Percentiles rank a stretch among this genome's conserved stretches.
phyloP scores from a whole-genome alignment of 2,888 invertebrate genomes.

The Philopedon plagiatum region DNA sequence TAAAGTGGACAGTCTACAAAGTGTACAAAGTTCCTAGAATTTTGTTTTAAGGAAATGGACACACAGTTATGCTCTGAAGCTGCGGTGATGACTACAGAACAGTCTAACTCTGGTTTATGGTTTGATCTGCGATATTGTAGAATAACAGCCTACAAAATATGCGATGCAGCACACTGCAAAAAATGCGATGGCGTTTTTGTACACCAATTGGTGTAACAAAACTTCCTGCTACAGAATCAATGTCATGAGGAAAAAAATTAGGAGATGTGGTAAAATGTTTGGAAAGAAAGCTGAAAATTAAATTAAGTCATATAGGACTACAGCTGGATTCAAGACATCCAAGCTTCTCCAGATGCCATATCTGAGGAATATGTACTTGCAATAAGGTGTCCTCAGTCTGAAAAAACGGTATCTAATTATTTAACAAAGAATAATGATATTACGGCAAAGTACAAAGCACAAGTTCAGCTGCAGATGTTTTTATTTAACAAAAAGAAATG shows the following conservation, averaged over 20 bases:
- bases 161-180: conserved; percentile 14
- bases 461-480: too few species aligned
- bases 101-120: conserved; percentile 20
- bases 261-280: background rate
- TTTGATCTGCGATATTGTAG: conserved; percentile 29
- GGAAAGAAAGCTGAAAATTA: conserved; percentile 6
- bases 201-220: conserved; percentile 20
- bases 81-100: conserved; percentile 7
- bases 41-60: conserved; percentile 27
- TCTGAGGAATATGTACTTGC: conserved; percentile 20
- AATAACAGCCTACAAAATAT: conserved; percentile 36
- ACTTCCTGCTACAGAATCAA: conserved; percentile 5
- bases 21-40: conserved; percentile 28
- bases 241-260: conserved; percentile 18
- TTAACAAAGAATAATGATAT: too few species aligned
- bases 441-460: too few species aligned
- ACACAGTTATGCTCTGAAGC: conserved; percentile 28
- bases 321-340: conserved; percentile 13
- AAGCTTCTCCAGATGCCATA: conserved; percentile 29
- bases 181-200: conserved; percentile 1
- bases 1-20: background rate
- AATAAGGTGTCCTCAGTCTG: conserved; percentile 27
- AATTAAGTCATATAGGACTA: conserved; percentile 17
- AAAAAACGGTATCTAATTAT: too few species aligned
- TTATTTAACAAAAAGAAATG: too few species aligned